Evolutionary conservation across 2,113 vertebrate species (phyloP), one percentile per base, ranked within the genome.

Genomic region (Hippocampus guttulatus): DNA sequence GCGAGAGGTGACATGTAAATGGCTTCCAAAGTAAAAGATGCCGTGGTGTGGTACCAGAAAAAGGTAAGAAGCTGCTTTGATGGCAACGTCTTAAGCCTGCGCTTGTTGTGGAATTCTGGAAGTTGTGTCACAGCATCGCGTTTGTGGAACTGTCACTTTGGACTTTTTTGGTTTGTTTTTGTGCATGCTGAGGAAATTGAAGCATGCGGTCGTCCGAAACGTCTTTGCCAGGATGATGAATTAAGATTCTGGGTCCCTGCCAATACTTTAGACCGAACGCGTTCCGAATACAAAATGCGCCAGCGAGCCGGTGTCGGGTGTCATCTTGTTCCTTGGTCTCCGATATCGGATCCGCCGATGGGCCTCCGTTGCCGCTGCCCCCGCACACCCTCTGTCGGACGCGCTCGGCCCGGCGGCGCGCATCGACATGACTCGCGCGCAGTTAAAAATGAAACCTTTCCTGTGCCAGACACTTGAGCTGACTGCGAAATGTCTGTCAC

Each of bases 11-110:
- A 92, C 91, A 93, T 92, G 95, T 97, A 96, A 95, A 99, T 99
- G 97, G 97, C 97, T 93, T 98, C 95, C 92, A 98, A 93, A 95
- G 96, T 98, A 82, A 95, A 96, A 91, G 97, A 99, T 96, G 96
- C 97, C 87, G 97, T 99, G 92, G 95, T 98, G 87, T 98, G 97
- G 97, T 98, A 98, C 94, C 97, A 99, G 92, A 99, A 98, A 88
- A 99, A 99, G 96, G 97, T 99, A 94, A 96, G 96, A 75, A 3
- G 27, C 51, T 14, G 33, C 11, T 73, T 57, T 45, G 61, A 43
- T 23, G 43, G 64, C 33, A 21, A 40, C 18, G 3, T n/a, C n/a
- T 57, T 11, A n/a, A 2, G 52, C 25, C 41, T 18, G 6, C 30
- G 9, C 38, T 41, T 2, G 23, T 43, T 23, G n/a, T 43, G 0